Percentiles rank a stretch among this genome's conserved stretches.
Evolutionary conservation across 1,140 invertebrate species (phyloP).

Genomic region (Leguminivora glycinivorella): DNA sequence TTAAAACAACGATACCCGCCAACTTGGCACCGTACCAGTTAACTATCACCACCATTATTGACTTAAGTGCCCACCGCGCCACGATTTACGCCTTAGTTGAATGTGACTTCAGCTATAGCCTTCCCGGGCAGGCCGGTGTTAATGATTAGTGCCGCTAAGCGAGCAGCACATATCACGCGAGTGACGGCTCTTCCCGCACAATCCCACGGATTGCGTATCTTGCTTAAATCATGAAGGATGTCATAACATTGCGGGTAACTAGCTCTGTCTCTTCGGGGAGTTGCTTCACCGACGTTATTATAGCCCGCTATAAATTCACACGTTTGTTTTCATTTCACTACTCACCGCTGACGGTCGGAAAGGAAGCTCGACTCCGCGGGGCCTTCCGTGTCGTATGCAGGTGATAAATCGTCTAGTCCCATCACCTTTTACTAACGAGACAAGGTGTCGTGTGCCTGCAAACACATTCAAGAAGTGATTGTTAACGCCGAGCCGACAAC

Average conservation of each 20-base stretch:
- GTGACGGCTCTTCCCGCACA: slow-evolving; percentile 2
- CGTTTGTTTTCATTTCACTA: slow-evolving; percentile 55
- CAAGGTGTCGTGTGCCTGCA: slow-evolving; percentile 62
- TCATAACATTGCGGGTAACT: slow-evolving; percentile 26
- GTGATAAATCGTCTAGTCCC: slow-evolving; percentile 72
- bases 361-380: slow-evolving; percentile 47
- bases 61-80: slow-evolving; percentile 43
- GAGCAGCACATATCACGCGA: slow-evolving; percentile 10
- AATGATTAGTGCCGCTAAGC: slow-evolving; percentile 21
- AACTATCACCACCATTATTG: slow-evolving; percentile 52
- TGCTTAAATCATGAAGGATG: slow-evolving; percentile 28
- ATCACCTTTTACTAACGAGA: slow-evolving; percentile 77
- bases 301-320: slow-evolving; percentile 35
- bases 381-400: slow-evolving; percentile 61
- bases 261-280: slow-evolving; percentile 21
- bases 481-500: slow-evolving; percentile 45
- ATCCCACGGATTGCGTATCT: slow-evolving; percentile 21
- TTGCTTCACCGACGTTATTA: slow-evolving; percentile 35
- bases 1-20: slow-evolving; percentile 60
- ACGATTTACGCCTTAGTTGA: slow-evolving; percentile 63
- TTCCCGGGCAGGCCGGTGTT: slow-evolving; percentile 39
- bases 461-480: slow-evolving; percentile 58
- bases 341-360: slow-evolving; percentile 50
- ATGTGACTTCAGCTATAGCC: slow-evolving; percentile 63
- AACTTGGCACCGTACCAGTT: slow-evolving; percentile 69